phyloP scores from a whole-genome alignment of 2,888 invertebrate species.

The Agriopis aurantiaria region DNA sequence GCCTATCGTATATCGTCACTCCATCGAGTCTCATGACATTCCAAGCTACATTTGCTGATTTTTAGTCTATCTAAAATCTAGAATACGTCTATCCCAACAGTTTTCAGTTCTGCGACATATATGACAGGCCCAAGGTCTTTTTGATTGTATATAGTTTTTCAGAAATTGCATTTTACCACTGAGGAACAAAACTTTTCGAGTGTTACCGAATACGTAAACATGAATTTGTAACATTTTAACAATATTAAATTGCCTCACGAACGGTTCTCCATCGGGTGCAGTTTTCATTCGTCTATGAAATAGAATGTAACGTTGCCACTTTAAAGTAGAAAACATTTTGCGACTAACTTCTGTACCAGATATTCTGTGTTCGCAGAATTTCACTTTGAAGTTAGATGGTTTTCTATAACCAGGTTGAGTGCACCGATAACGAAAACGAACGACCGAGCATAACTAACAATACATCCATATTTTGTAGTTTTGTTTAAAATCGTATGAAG shows the following conservation, averaged over 20 bases:
- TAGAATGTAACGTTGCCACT: conserved; percentile 47
- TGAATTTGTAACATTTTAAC: conserved; percentile 27
- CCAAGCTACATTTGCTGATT: too few relatives aligned
- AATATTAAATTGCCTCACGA: conserved; percentile 46
- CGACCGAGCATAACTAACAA: not conserved
- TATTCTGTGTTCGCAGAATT: conserved; percentile 21
- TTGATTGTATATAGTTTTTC: not conserved
- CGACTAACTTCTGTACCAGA: conserved; percentile 29
- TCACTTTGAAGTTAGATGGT: conserved; percentile 22
- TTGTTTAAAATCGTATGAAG: conserved; percentile 3
- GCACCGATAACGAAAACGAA: not conserved
- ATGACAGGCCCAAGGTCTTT: too few relatives aligned
- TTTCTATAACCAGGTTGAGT: conserved; percentile 11
- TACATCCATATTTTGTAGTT: conserved; percentile 6
- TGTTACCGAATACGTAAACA: not conserved
- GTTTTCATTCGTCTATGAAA: conserved; percentile 49
- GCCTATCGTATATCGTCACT: too few relatives aligned
- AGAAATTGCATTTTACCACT: not conserved
- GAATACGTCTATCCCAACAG: too few relatives aligned
- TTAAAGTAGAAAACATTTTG: conserved; percentile 41
- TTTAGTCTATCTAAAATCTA: too few relatives aligned
- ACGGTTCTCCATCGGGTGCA: conserved; percentile 43
- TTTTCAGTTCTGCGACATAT: too few relatives aligned
- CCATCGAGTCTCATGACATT: too few relatives aligned
- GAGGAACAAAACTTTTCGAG: not conserved